A percentile compares a stretch with the other conserved stretches of the same genome.
Evolutionary conservation across 2,797 vertebrate species (phyloP).

Genomic region (Neosilurus mollespiculum): DNA sequence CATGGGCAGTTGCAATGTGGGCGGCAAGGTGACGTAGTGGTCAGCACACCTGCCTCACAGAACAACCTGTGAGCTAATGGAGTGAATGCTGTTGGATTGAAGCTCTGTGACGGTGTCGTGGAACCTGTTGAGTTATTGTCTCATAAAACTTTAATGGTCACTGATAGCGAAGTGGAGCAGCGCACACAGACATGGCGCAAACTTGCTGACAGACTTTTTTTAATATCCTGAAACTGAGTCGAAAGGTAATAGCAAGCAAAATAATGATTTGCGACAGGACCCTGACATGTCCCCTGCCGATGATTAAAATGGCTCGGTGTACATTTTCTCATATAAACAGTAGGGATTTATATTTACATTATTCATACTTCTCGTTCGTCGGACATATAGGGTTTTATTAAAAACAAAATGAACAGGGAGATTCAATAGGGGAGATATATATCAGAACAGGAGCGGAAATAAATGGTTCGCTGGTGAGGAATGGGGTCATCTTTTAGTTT

Average conservation of each 20-base stretch:
- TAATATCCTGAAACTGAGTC: background rate
- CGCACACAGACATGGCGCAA: background rate
- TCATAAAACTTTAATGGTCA: slow-evolving; percentile 12
- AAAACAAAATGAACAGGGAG: background rate
- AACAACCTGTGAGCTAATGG: background rate
- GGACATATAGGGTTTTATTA: background rate
- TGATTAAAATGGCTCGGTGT: background rate
- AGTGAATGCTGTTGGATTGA: background rate
- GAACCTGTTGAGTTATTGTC: slow-evolving; percentile 14
- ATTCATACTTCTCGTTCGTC: background rate
- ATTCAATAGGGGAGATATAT: no score
- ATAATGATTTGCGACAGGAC: background rate
- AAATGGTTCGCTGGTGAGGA: background rate
- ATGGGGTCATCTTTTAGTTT: background rate
- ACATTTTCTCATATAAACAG: background rate
- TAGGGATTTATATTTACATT: background rate
- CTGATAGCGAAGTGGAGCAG: background rate
- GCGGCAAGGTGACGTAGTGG: no score
- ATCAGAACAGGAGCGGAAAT: background rate
- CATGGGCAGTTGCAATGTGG: no score
- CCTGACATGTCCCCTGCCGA: background rate
- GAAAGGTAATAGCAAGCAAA: no score
- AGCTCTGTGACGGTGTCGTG: background rate
- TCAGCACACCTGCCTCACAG: no score
- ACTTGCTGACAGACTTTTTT: slow-evolving; percentile 1